Evolutionary conservation across 1,140 invertebrate species (phyloP), one percentile per base, ranked within the genome.

Genomic region (Drosophila murphyi): DNA sequence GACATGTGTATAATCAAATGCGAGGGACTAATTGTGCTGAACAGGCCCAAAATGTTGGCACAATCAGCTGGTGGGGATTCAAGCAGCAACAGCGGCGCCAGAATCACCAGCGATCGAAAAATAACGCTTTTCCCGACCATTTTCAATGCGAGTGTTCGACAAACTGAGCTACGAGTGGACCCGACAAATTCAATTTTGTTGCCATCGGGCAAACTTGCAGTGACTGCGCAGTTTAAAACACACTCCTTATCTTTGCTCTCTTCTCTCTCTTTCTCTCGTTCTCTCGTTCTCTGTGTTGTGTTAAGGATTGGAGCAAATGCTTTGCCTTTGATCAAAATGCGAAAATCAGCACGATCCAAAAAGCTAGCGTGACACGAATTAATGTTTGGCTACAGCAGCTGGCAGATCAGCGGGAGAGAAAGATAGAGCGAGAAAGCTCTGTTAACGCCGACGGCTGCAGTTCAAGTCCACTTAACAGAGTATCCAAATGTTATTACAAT

Each of bases 1-100:
- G 79, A 56, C 79, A 80, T 78, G 55, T 86, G 72, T 7, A 86
- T 67, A 6, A 89, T 78, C 20, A 89, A 47, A 71, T 89, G 83
- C 0, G 83, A 88, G 0, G 75, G 74, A 45, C 80, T 81, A 3
- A 69, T 67, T 2, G 71, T 76, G 20, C 73, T 75, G 28, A 75
- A 85, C 2, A 88, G 39, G 0, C 72, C 81, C 32, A 88, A 56
- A 7, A 88, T 88, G 28, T 83, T 82, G 7, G 80, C 69, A 8
- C 54, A 20, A 56, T 71, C 35, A 3, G 32, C 51, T 0, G 45
- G 37, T 0, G 43, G 20, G 47, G 8, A 43, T 12, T 37, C 12
- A 8, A 48, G 5, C 59, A 56, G n/a, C 35, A 71, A 29, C 3
- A 70, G 32, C 6, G 51, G 3, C 2, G 29, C 32, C 4, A 47